phyloP scores from a whole-genome alignment of 2,888 invertebrate genomes.

The Pollenia griseotomentosa region DNA sequence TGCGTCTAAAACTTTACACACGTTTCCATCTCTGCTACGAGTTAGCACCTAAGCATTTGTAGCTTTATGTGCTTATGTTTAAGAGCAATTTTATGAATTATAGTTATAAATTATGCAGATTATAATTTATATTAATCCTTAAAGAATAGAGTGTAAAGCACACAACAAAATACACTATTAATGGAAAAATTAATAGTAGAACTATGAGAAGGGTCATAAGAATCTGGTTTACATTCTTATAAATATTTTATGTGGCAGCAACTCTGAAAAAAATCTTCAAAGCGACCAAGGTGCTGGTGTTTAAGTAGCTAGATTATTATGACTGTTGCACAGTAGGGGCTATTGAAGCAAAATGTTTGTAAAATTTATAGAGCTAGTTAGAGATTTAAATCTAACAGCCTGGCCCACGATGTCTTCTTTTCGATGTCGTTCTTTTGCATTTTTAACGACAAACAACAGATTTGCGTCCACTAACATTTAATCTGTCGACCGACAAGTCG shows the following conservation, averaged over 20 bases:
- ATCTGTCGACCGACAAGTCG: no score
- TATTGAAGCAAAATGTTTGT: no score
- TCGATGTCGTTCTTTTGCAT: no score
- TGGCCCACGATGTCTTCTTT: no score
- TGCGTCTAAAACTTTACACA: background rate
- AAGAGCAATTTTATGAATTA: slow-evolving; percentile 45
- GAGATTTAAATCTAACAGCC: no score
- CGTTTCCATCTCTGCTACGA: background rate
- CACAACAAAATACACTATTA: slow-evolving; percentile 36
- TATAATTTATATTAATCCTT: slow-evolving; percentile 60
- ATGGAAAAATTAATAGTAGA: slow-evolving; percentile 21
- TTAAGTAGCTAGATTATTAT: slow-evolving; percentile 3
- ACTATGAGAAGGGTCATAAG: slow-evolving; percentile 23
- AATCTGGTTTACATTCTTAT: background rate
- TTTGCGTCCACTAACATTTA: no score
- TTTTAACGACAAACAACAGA: no score
- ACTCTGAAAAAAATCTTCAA: background rate
- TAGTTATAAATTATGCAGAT: slow-evolving; percentile 58
- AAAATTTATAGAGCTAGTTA: no score
- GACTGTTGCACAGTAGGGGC: background rate
- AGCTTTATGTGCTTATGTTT: background rate
- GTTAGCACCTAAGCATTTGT: background rate
- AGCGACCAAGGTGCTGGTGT: slow-evolving; percentile 1
- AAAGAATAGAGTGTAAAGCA: slow-evolving; percentile 7
- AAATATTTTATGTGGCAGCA: slow-evolving; percentile 1